Conservation (phyloP, 2,797 vertebrate genomes). For the Mallotus villosus region DNA sequence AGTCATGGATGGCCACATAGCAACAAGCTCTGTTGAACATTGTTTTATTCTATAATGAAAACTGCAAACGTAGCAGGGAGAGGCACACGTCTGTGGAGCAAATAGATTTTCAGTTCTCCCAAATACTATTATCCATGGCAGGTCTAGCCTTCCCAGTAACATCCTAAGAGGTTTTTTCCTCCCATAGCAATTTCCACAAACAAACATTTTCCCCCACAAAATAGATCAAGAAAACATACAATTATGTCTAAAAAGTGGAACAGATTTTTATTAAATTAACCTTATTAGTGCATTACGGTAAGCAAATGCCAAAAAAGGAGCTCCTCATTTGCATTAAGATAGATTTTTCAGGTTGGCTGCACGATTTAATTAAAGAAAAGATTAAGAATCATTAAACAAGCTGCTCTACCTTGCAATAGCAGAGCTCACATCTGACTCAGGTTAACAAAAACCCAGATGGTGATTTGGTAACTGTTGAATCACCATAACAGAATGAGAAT, state of each 20-base stretch:
- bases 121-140: slow-evolving; percentile 70
- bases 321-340: slow-evolving; percentile 99
- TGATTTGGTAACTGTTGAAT: slow-evolving; percentile 99
- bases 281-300: slow-evolving; percentile 99
- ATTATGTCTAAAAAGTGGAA: slow-evolving; percentile 99
- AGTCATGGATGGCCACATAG: slow-evolving; percentile 32
- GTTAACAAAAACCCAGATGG: slow-evolving; percentile 99
- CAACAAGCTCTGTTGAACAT: slow-evolving; percentile 44
- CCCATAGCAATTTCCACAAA: slow-evolving; percentile 79
- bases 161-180: slow-evolving; percentile 41
- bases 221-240: slow-evolving; percentile 95
- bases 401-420: slow-evolving; percentile 99
- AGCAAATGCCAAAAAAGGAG: slow-evolving; percentile 98
- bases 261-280: slow-evolving; percentile 99
- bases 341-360: slow-evolving; percentile 99
- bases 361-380: slow-evolving; percentile 99
- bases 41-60: slow-evolving; percentile 48
- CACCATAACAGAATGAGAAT: slow-evolving; percentile 98
- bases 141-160: slow-evolving; percentile 51
- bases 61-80: slow-evolving; percentile 47
- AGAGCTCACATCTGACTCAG: slow-evolving; percentile 99
- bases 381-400: slow-evolving; percentile 99
- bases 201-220: slow-evolving; percentile 72
- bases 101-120: slow-evolving; percentile 68
- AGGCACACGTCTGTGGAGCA: slow-evolving; percentile 55